These are phyloP conservation scores for Brotula barbata DNA, from an alignment of 2,797 vertebrate genomes.

Conservation along the genomic window DNA sequence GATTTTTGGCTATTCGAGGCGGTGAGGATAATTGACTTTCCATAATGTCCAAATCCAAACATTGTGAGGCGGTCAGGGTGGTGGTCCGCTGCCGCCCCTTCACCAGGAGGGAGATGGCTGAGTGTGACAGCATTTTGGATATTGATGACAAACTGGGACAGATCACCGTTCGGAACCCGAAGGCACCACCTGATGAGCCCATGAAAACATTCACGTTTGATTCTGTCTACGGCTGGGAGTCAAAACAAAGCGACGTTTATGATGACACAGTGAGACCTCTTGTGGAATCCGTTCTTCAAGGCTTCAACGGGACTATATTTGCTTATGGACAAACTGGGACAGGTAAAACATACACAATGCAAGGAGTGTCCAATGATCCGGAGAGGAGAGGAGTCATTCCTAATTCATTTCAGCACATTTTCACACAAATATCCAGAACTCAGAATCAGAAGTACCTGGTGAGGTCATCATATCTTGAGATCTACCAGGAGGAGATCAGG, in stretches of 20 bases:
- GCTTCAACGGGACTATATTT: slow-evolving; percentile 94
- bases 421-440: slow-evolving; percentile 93
- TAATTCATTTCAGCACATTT: slow-evolving; percentile 94
- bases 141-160: slow-evolving; percentile 91
- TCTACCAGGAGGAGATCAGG: slow-evolving; percentile 96
- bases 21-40: slow-evolving; percentile 8
- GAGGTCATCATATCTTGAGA: slow-evolving; percentile 95
- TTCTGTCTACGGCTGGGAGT: slow-evolving; percentile 87
- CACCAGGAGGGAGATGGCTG: slow-evolving; percentile 80
- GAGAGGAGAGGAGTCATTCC: slow-evolving; percentile 90
- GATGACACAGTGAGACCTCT: slow-evolving; percentile 92
- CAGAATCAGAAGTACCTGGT: slow-evolving; percentile 96
- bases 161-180: slow-evolving; percentile 89
- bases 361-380: slow-evolving; percentile 86
- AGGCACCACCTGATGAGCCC: slow-evolving; percentile 83
- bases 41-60: slow-evolving; percentile 81
- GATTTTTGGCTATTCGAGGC: slow-evolving; percentile 10
- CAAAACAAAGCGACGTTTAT: slow-evolving; percentile 90
- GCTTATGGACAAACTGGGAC: slow-evolving; percentile 96
- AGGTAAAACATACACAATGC: slow-evolving; percentile 97
- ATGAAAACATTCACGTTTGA: slow-evolving; percentile 96
- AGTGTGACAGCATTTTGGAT: slow-evolving; percentile 83
- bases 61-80: slow-evolving; percentile 89
- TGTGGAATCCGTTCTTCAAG: slow-evolving; percentile 89
- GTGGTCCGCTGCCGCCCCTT: slow-evolving; percentile 94